Evolutionary conservation across 2,888 invertebrate species (phyloP).

Genomic region (Calephelis perditalis): DNA sequence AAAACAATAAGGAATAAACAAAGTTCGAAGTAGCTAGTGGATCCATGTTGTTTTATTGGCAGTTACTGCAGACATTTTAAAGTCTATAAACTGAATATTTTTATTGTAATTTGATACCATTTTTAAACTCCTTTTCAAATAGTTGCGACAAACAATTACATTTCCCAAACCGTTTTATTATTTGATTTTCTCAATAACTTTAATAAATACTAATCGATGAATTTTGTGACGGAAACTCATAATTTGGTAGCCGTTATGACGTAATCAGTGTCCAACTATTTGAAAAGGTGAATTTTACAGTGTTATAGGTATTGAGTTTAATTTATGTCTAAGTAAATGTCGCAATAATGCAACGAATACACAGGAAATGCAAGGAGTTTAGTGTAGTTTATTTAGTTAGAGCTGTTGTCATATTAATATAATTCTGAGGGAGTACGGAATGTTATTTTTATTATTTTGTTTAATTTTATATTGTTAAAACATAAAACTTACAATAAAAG

Average conservation of each 20-base stretch:
- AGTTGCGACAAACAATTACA: not conserved
- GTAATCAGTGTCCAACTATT: not conserved
- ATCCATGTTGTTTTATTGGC: too few species aligned
- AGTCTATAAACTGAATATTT: too few species aligned
- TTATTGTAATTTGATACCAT: too few species aligned
- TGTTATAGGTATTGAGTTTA: not conserved
- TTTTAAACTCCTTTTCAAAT: not conserved
- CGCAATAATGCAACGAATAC: slow-evolving; percentile 6
- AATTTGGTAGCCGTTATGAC: not conserved
- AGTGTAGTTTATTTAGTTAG: slow-evolving; percentile 43
- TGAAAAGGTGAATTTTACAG: not conserved
- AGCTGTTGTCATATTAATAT: slow-evolving; percentile 40
- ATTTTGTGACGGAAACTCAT: not conserved
- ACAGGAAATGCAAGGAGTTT: slow-evolving; percentile 8
- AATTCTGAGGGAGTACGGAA: slow-evolving; percentile 15
- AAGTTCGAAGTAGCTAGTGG: too few species aligned
- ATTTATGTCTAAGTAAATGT: not conserved
- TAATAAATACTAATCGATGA: too few species aligned
- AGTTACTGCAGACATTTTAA: too few species aligned
- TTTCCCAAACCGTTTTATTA: too few species aligned
- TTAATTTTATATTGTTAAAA: slow-evolving; percentile 36
- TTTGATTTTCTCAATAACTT: too few species aligned
- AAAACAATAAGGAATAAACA: too few species aligned
- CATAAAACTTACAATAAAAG: slow-evolving; percentile 24
- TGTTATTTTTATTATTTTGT: slow-evolving; percentile 23